Evolutionary conservation across 2,797 vertebrate species (phyloP), one percentile per base, ranked within the genome.

Genomic region (Poeciliopsis presidionis): DNA sequence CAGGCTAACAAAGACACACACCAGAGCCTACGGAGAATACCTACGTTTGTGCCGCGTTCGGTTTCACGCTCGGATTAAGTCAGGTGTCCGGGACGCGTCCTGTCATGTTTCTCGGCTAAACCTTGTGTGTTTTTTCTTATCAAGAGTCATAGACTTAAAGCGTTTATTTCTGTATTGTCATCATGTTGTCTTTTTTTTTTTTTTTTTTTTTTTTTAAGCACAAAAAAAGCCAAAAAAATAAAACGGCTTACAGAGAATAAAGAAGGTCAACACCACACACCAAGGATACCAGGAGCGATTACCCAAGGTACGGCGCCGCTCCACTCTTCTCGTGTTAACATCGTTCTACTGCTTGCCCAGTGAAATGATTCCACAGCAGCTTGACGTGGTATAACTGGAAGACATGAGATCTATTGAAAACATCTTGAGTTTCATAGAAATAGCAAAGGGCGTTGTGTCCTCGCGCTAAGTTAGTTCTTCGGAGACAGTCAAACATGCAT

Each of bases 191-290:
- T 1, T 59, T 46, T 49, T 30, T 30, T 57, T 11, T 49, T 30
- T 30, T 57, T 11, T 14, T 30, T 12, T 1, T 12, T 12, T n/a
- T 88, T 18, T 70, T 94, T 88, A 91, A 99, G 98, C 98, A 30
- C 96, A 99, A 92, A 99, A 99, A 0, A 98, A 99, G 90, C 98
- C 98, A 82, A 99, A 98, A n/a, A n/a, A n/a, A n/a, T n/a, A n/a
- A n/a, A n/a, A 99, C 14, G 98, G 98, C 90, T 99, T 99, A 95
- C 98, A 99, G 95, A 96, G 98, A 95, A 96, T 99, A 96, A 98
- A 99, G 96, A 99, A 99, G 96, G 98, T 99, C 91, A 99, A 99
- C 90, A 98, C 98, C 74, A 96, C 97, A 94, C 98, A 99, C 92
- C 98, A 98, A 0, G 98, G 98, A 45, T 98, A 99, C 95, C 98